A percentile compares a stretch with the other conserved stretches of the same genome.
Conservation (phyloP, 1,140 invertebrate species). For the Drosophila funebris region DNA sequence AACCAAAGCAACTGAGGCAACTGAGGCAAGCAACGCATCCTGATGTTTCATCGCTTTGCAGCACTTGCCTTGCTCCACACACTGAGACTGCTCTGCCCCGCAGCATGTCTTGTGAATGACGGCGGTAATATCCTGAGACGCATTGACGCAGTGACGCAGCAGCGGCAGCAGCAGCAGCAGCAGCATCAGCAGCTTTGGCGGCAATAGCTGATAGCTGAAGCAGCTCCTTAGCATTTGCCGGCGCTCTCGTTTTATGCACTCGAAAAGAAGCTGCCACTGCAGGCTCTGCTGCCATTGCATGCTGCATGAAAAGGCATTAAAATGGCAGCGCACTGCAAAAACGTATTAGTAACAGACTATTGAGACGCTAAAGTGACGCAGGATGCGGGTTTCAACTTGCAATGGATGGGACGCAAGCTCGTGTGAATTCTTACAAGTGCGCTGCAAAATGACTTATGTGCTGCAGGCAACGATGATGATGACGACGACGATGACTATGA, state of each 20-base stretch:
- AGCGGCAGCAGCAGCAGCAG: slow-evolving; percentile 26
- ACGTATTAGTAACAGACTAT: slow-evolving; percentile 82
- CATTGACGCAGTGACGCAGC: slow-evolving; percentile 73
- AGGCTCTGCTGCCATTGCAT: slow-evolving; percentile 2
- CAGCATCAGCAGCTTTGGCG: slow-evolving; percentile 45
- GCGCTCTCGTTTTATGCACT: slow-evolving; percentile 68
- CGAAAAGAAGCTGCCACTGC: slow-evolving; percentile 63
- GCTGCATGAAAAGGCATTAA: slow-evolving; percentile 75
- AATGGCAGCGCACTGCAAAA: slow-evolving; percentile 71
- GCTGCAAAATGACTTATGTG: slow-evolving; percentile 75
- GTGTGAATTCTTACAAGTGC: slow-evolving; percentile 76
- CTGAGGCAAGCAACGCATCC: slow-evolving; percentile 2
- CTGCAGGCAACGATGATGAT: slow-evolving; percentile 43
- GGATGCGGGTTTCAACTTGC: slow-evolving; percentile 1
- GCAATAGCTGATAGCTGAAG: slow-evolving; percentile 20
- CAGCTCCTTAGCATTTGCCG: slow-evolving; percentile 39
- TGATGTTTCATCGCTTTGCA: neutral
- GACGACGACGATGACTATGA: neutral
- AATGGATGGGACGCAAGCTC: slow-evolving; percentile 43
- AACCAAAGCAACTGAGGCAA: slow-evolving; percentile 17
- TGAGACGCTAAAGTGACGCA: slow-evolving; percentile 68
- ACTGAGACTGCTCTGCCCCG: neutral
- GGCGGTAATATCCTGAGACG: slow-evolving; percentile 81
- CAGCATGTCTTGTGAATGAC: slow-evolving; percentile 61
- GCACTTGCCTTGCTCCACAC: neutral